Evolutionary conservation across 2,888 invertebrate species (phyloP).

Genomic region (Coenonympha glycerion): DNA sequence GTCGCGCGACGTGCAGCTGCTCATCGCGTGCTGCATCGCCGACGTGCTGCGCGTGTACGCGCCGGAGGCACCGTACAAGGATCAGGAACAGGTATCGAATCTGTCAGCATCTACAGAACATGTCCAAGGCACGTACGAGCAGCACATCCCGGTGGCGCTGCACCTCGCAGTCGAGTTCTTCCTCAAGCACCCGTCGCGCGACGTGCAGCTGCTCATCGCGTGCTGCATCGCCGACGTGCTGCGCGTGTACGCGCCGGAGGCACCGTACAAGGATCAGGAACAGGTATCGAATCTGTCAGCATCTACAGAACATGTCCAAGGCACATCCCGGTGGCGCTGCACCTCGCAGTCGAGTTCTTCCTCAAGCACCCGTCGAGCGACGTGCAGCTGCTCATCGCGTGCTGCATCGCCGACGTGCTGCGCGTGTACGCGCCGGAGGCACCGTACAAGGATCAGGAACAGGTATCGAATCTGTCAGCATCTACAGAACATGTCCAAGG

Average conservation of each 20-base stretch:
- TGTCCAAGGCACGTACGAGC: no score
- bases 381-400: slow-evolving; percentile 95
- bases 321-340: no score
- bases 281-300: slow-evolving; percentile 77
- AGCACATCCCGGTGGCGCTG: no score
- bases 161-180: no score
- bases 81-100: slow-evolving; percentile 87
- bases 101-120: background rate
- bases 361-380: slow-evolving; percentile 91
- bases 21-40: slow-evolving; percentile 98
- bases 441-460: slow-evolving; percentile 96
- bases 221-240: slow-evolving; percentile 98
- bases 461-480: slow-evolving; percentile 73
- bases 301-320: background rate
- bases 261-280: slow-evolving; percentile 96
- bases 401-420: slow-evolving; percentile 97
- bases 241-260: slow-evolving; percentile 97
- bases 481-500: background rate
- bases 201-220: slow-evolving; percentile 95
- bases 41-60: slow-evolving; percentile 97
- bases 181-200: slow-evolving; percentile 88
- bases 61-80: slow-evolving; percentile 98
- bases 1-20: slow-evolving; percentile 93
- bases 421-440: slow-evolving; percentile 98
- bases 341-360: no score